Conservation (phyloP, 2,888 invertebrate species). For the Cephonodes hylas region DNA sequence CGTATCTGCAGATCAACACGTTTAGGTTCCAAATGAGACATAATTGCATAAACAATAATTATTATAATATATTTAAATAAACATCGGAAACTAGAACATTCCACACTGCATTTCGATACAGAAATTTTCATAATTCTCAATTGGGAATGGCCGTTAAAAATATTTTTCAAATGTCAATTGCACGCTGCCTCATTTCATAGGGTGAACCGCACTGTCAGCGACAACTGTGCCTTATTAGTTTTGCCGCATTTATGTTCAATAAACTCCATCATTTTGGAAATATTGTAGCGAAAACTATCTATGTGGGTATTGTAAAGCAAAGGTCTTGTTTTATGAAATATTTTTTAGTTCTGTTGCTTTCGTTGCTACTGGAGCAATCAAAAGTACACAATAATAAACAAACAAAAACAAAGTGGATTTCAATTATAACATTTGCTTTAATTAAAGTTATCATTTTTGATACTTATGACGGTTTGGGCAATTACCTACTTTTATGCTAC, state of each 20-base stretch:
- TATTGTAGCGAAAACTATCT: background rate
- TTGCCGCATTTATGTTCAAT: background rate
- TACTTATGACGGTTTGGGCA: too few species aligned
- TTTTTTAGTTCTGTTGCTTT: too few species aligned
- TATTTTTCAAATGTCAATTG: slow-evolving; percentile 25
- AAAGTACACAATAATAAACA: too few species aligned
- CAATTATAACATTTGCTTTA: too few species aligned
- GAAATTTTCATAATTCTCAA: slow-evolving; percentile 22
- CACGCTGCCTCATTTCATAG: slow-evolving; percentile 22
- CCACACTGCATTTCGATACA: background rate
- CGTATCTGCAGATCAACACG: background rate
- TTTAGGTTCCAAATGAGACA: background rate
- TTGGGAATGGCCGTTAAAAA: slow-evolving; percentile 20
- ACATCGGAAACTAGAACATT: slow-evolving; percentile 3
- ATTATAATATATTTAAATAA: background rate
- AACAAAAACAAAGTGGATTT: too few species aligned
- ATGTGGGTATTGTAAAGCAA: background rate
- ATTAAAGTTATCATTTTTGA: too few species aligned
- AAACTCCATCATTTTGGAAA: background rate
- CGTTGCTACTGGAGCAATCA: too few species aligned
- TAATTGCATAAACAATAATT: background rate
- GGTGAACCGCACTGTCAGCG: slow-evolving; percentile 13
- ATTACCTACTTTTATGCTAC: too few species aligned
- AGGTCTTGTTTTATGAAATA: too few species aligned
- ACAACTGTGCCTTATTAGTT: background rate